These are phyloP conservation scores for Coecobrya sp. DNA, from an alignment of 2,888 invertebrate species.

Conservation along the genomic window DNA sequence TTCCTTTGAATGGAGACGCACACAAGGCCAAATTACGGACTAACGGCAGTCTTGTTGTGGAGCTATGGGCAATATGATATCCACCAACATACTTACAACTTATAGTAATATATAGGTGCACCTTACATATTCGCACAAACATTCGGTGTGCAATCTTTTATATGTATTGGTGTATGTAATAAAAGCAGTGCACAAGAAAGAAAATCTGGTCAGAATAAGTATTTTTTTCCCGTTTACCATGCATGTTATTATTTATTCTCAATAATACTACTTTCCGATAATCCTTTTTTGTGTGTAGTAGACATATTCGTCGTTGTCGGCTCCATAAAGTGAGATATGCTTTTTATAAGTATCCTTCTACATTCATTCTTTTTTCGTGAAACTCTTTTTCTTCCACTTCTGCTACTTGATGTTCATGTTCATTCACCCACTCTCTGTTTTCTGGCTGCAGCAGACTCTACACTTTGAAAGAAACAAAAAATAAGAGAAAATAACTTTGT, in stretches of 20 bases:
- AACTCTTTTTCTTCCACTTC: not conserved
- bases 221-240: not conserved
- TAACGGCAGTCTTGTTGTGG: not conserved
- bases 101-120: too few relatives aligned
- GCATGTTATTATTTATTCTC: not conserved
- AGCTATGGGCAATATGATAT: not conserved
- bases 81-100: too few relatives aligned
- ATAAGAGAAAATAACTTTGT: conserved; percentile 39
- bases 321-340: not conserved
- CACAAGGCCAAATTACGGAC: conserved; percentile 38
- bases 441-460: conserved; percentile 18
- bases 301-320: conserved; percentile 6
- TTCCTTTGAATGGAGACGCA: conserved; percentile 46
- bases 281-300: not conserved
- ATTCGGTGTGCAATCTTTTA: not conserved
- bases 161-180: not conserved
- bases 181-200: conserved; percentile 27
- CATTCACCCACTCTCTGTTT: not conserved
- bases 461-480: not conserved
- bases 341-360: not conserved
- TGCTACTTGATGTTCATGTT: conserved; percentile 1
- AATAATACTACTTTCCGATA: conserved; percentile 44
- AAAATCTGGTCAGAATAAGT: conserved; percentile 12
- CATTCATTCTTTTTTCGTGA: not conserved
- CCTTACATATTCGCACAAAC: too few relatives aligned